Evolutionary conservation across 1,140 invertebrate species (phyloP), one percentile per base, ranked within the genome.

Genomic region (Sarcophaga bullata): DNA sequence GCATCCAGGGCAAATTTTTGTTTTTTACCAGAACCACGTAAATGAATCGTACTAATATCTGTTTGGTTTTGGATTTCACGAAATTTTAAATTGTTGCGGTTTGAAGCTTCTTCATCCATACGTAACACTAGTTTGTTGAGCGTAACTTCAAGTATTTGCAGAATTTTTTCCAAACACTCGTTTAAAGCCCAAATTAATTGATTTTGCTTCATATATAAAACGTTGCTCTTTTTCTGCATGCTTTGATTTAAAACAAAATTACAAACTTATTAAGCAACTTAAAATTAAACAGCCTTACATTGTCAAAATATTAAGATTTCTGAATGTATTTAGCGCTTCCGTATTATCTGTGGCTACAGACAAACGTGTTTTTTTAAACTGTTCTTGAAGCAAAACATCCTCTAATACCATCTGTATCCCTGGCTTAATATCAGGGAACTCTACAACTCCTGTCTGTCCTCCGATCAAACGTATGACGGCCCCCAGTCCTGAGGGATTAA

Each of bases 391-490:
- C 37, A 86, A 86, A 47, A 90, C 85, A 75, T 88, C 86, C 52
- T 90, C 88, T 8, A 92, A 72, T 0, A 88, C 87, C 86, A 91
- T 92, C 84, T 92, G 90, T 0, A 89, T 86, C 17, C 91, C 91
- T 0, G 89, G 87, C 25, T 91, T 92, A 52, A 91, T 91, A 1
- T 87, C 83, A 0, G 91, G 90, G 84, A 92, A 92, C 15, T 91
- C 85, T 0, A 90, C 88, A 9, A 90, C 84, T 72, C 92, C 92
- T 76, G 84, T 86, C 47, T 87, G 86, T 0, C 91, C 91, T 8
- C 89, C 87, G 6, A 93, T 86, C 5, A 93, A 83, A 0, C 90
- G 88, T 48, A 93, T 87, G 0, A 93, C 83, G 0, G 92, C 92
- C 0, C 91, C 92, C 46, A 93, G 86, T 0, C 86, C 86, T 48